These are phyloP conservation scores for Aphelocoma californica DNA, from an alignment of 2,797 vertebrate genomes.

Conservation along the genomic window DNA sequence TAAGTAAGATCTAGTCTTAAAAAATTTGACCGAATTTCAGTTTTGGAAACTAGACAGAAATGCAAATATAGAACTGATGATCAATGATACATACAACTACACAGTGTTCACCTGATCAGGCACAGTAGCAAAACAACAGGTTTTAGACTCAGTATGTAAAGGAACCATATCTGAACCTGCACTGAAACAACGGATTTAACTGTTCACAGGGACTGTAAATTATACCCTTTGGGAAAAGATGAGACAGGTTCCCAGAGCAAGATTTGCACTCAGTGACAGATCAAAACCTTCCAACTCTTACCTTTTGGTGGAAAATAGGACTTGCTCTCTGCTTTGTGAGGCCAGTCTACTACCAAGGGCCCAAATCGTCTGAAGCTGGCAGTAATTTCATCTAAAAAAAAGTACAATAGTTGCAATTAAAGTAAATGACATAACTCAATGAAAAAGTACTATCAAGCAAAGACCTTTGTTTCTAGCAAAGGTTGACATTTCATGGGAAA, in stretches of 20 bases:
- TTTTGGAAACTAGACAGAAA: background rate
- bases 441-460: background rate
- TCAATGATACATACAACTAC: background rate
- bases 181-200: background rate
- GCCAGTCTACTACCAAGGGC: conserved; percentile 98
- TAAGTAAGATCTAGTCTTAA: background rate
- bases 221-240: background rate
- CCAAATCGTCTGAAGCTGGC: conserved; percentile 97
- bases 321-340: conserved; percentile 99
- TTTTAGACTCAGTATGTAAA: background rate
- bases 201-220: background rate
- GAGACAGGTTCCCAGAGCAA: background rate
- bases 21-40: background rate
- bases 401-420: conserved; percentile 11
- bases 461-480: background rate
- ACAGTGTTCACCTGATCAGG: background rate
- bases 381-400: conserved; percentile 92
- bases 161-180: background rate
- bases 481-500: background rate
- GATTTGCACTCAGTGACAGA: background rate
- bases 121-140: background rate
- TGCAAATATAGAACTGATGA: background rate
- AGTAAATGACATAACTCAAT: background rate
- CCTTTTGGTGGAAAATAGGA: conserved; percentile 99
- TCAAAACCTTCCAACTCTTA: conserved; percentile 62